A percentile compares a stretch with the other conserved stretches of the same genome.
Conservation (phyloP, 2,797 vertebrate genomes). For the Sandelia bainsii region DNA sequence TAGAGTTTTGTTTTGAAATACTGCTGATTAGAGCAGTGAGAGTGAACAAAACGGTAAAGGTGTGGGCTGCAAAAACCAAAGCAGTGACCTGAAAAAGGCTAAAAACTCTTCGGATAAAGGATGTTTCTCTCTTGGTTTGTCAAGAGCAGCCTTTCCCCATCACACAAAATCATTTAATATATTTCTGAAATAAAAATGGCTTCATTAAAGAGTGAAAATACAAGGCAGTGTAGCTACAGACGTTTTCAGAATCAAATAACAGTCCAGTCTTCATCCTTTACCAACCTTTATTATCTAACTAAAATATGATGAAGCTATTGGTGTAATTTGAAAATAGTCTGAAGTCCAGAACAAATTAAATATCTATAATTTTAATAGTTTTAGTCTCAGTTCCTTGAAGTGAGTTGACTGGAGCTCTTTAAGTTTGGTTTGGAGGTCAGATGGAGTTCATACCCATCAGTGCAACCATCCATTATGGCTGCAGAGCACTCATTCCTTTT, state of each 20-base stretch:
- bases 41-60: not conserved
- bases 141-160: not conserved
- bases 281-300: not conserved
- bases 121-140: not conserved
- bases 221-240: not conserved
- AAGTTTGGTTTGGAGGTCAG: constrained; percentile 33
- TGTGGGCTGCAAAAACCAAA: not conserved
- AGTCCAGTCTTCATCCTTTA: not conserved
- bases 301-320: constrained; percentile 1
- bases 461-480: constrained; percentile 14
- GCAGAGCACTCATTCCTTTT: constrained; percentile 12
- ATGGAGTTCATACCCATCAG: constrained; percentile 29
- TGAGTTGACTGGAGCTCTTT: constrained; percentile 17
- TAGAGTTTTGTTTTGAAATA: constrained; percentile 2
- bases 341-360: constrained; percentile 19
- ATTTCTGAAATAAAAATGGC: not conserved
- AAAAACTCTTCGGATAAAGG: too few species aligned
- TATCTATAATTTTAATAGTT: constrained; percentile 4
- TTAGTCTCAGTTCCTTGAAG: not conserved
- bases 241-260: not conserved
- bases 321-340: not conserved
- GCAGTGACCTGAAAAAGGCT: not conserved
- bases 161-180: not conserved
- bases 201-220: constrained; percentile 3
- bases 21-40: not conserved